A percentile compares a stretch with the other conserved stretches of the same genome.
These are phyloP conservation scores for Theristicus caerulescens DNA, from an alignment of 2,113 vertebrate species.

Conservation along the genomic window DNA sequence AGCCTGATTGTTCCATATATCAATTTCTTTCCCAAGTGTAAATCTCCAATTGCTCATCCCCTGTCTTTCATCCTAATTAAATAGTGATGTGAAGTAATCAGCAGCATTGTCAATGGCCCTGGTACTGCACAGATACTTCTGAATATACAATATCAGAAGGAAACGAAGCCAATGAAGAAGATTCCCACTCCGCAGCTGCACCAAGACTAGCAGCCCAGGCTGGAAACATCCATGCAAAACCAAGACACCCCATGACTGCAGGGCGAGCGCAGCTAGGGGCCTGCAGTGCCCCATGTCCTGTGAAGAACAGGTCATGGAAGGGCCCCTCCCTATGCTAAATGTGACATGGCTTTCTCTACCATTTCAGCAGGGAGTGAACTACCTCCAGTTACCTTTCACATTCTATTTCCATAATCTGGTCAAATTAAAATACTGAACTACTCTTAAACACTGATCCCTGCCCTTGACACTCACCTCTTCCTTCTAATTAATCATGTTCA, in stretches of 20 bases:
- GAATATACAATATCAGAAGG: neutral
- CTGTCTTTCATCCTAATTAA: slow-evolving; percentile 45
- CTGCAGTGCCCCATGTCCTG: neutral
- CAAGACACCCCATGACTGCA: neutral
- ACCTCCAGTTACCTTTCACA: neutral
- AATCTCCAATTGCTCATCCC: neutral
- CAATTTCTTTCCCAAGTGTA: neutral
- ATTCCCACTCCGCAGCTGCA: neutral
- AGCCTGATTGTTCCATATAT: neutral
- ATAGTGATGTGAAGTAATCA: slow-evolving; percentile 26
- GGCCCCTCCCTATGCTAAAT: neutral
- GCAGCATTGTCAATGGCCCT: slow-evolving; percentile 1
- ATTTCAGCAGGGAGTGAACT: neutral
- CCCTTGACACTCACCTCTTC: neutral
- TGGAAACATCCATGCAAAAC: neutral
- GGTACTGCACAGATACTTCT: slow-evolving; percentile 3
- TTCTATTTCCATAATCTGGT: neutral
- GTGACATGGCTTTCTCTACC: neutral
- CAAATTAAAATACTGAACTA: slow-evolving; percentile 6
- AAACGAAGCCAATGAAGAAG: neutral
- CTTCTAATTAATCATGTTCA: neutral
- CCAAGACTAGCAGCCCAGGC: neutral
- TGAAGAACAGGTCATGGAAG: neutral
- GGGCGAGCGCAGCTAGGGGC: neutral
- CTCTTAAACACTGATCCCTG: neutral